phyloP scores from a whole-genome alignment of 2,888 invertebrate species.

The Pristionchus fissidentatus region DNA sequence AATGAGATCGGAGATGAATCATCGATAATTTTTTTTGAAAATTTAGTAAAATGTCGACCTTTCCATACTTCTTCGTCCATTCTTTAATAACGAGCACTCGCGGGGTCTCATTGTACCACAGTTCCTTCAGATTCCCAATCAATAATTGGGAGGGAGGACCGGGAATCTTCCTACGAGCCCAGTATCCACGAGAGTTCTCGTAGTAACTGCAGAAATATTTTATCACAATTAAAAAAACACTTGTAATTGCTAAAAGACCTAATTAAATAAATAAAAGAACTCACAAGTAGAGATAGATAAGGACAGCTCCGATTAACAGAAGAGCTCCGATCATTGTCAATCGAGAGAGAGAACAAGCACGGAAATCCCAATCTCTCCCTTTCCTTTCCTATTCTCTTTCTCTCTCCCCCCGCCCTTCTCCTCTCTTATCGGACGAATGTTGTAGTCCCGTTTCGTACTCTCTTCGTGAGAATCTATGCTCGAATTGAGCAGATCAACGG shows the following conservation, averaged over 20 bases:
- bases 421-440: conserved; percentile 5
- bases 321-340: conserved; percentile 36
- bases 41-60: background rate
- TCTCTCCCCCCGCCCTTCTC: conserved; percentile 1
- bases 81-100: conserved; percentile 55
- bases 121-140: conserved; percentile 58
- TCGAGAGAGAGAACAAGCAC: background rate
- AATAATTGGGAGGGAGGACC: conserved; percentile 62
- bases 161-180: conserved; percentile 64
- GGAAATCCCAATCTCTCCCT: background rate
- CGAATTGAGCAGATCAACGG: too few relatives aligned
- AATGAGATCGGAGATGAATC: too few relatives aligned
- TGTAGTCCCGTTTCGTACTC: background rate
- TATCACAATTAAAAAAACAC: background rate
- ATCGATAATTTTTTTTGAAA: too few relatives aligned
- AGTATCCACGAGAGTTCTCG: conserved; percentile 57
- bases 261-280: background rate
- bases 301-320: background rate
- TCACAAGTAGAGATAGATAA: conserved; percentile 24
- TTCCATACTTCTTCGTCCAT: conserved; percentile 66
- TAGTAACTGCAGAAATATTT: conserved; percentile 45
- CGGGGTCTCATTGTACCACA: conserved; percentile 55
- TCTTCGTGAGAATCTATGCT: too few relatives aligned
- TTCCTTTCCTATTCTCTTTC: background rate
- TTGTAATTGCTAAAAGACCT: background rate